Percentiles rank a stretch among this genome's conserved stretches.
phyloP scores from a whole-genome alignment of 2,888 invertebrate genomes.

The Timema cristinae region DNA sequence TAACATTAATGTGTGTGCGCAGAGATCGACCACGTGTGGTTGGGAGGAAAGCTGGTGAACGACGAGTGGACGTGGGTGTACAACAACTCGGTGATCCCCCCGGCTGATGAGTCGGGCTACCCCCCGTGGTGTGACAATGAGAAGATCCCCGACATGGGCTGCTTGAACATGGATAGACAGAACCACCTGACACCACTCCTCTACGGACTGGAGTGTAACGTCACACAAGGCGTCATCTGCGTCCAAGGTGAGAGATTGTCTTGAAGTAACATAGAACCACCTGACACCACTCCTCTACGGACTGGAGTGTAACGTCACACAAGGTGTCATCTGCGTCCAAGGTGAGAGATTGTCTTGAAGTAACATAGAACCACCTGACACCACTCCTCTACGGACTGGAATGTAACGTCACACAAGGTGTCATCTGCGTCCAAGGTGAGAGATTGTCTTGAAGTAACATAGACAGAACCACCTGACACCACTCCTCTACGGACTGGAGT shows the following conservation, averaged over 20 bases:
- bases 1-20: constrained; percentile 16
- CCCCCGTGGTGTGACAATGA: constrained; percentile 52
- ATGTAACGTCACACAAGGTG: too few relatives aligned
- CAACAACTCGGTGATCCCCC: constrained; percentile 31
- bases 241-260: constrained; percentile 33
- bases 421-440: too few relatives aligned
- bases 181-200: constrained; percentile 50
- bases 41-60: constrained; percentile 33
- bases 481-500: too few relatives aligned
- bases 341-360: too few relatives aligned
- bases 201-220: constrained; percentile 52
- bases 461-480: too few relatives aligned
- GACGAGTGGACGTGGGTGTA: constrained; percentile 36
- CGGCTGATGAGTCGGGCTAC: constrained; percentile 39
- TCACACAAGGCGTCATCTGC: constrained; percentile 51
- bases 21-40: constrained; percentile 37
- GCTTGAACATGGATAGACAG: constrained; percentile 51
- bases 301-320: too few relatives aligned
- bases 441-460: too few relatives aligned
- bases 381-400: too few relatives aligned
- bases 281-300: too few relatives aligned
- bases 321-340: too few relatives aligned
- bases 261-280: too few relatives aligned
- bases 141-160: constrained; percentile 46
- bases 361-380: too few relatives aligned